Evolutionary conservation across 2,113 vertebrate species (phyloP).

Genomic region (Phainopepla nitens): DNA sequence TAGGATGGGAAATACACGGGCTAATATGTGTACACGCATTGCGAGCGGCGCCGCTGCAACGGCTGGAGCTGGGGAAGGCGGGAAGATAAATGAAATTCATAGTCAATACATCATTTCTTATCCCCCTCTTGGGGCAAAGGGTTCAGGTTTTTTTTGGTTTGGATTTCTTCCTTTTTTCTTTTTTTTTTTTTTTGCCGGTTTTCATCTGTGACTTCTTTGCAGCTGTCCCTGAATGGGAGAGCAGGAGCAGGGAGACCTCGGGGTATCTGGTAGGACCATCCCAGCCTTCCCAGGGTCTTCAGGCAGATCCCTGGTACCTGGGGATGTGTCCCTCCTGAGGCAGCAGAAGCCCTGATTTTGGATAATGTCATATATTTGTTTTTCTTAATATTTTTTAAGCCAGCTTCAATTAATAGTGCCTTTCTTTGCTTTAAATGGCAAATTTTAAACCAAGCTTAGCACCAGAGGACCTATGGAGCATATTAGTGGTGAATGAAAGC

Average conservation of each 20-base stretch:
- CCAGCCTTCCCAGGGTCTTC: background rate
- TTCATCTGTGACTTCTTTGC: background rate
- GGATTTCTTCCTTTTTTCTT: background rate
- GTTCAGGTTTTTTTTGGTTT: constrained; percentile 32
- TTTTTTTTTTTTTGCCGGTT: background rate
- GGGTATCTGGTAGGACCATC: background rate
- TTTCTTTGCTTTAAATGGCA: background rate
- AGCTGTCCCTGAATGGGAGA: background rate
- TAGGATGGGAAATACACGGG: constrained; percentile 9
- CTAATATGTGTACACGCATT: constrained; percentile 53
- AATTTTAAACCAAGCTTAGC: background rate
- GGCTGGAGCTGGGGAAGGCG: constrained; percentile 21
- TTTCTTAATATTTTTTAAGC: background rate
- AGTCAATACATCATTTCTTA: constrained; percentile 49
- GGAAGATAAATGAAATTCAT: constrained; percentile 60
- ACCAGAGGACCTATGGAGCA: rapidly evolving
- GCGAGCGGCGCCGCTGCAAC: background rate
- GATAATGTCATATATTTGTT: rapidly evolving
- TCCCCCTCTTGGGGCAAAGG: constrained; percentile 18
- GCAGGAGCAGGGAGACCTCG: rapidly evolving
- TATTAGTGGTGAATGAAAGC: background rate
- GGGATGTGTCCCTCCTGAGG: background rate
- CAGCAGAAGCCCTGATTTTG: background rate
- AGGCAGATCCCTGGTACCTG: background rate
- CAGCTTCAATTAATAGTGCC: rapidly evolving